These are phyloP conservation scores for Megaptera novaeangliae DNA, from an alignment of 2,113 vertebrate genomes.

Conservation along the genomic window DNA sequence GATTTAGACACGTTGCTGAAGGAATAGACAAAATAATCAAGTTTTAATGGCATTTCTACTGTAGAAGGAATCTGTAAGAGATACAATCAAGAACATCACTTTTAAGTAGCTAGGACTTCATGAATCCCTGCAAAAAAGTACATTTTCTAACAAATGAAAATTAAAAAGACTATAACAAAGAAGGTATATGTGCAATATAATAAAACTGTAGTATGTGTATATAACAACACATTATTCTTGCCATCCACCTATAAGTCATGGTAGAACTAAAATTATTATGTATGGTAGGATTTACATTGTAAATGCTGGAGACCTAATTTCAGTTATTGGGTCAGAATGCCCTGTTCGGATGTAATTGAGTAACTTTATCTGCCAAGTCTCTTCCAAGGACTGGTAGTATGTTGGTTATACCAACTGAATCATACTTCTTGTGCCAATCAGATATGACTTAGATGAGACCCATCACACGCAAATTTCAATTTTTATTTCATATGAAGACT, in stretches of 20 bases:
- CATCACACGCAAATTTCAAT: neutral
- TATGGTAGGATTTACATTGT: neutral
- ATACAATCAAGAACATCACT: slow-evolving; percentile 44
- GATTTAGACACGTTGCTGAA: neutral
- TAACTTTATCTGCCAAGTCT: neutral
- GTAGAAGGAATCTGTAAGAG: slow-evolving; percentile 49
- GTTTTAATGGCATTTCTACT: slow-evolving; percentile 49
- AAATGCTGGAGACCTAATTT: neutral
- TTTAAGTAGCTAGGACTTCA: neutral
- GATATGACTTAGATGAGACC: neutral
- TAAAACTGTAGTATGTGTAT: neutral
- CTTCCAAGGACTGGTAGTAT: neutral
- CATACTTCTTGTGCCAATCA: neutral
- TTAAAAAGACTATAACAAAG: neutral
- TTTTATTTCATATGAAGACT: neutral
- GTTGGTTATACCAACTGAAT: neutral
- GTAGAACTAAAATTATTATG: neutral
- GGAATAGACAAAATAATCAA: slow-evolving; percentile 44
- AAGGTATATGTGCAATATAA: neutral
- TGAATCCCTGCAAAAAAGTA: neutral
- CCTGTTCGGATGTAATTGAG: neutral
- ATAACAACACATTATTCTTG: neutral
- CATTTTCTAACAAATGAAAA: neutral
- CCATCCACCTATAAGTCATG: neutral
- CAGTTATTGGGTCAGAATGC: neutral